phyloP scores from a whole-genome alignment of 30 jellyfish, hydroid and myxozoan genomes.

The Pelagia noctiluca region DNA sequence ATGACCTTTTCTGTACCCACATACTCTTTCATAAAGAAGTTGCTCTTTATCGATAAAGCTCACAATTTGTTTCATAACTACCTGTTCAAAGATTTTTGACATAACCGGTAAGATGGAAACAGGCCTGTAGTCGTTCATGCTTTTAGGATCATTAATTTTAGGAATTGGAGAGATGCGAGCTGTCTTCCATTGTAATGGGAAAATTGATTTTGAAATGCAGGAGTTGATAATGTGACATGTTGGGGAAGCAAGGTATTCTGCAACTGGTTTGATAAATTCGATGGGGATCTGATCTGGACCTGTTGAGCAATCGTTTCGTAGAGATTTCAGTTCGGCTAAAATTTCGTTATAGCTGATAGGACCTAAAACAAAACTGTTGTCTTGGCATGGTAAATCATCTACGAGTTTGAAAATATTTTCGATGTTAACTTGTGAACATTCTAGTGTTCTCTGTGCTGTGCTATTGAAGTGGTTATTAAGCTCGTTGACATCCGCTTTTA shows the following conservation, averaged over 20 bases:
- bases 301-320: slow-evolving; percentile 60
- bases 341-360: slow-evolving; percentile 38
- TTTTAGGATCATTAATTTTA: slow-evolving; percentile 42
- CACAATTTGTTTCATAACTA: slow-evolving; percentile 41
- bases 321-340: slow-evolving; percentile 42
- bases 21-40: slow-evolving; percentile 37
- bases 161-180: slow-evolving; percentile 63
- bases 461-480: slow-evolving; percentile 58
- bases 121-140: slow-evolving; percentile 63
- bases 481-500: slow-evolving; percentile 57
- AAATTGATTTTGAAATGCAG: slow-evolving; percentile 49
- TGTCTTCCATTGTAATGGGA: slow-evolving; percentile 60
- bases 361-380: slow-evolving; percentile 56
- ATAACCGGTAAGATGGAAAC: slow-evolving; percentile 63
- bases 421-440: slow-evolving; percentile 30
- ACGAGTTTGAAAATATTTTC: slow-evolving; percentile 43
- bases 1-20: slow-evolving; percentile 66
- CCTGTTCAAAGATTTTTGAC: slow-evolving; percentile 61
- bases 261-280: slow-evolving; percentile 64
- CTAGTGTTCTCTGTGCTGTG: slow-evolving; percentile 72
- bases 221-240: slow-evolving; percentile 42
- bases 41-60: slow-evolving; percentile 52
- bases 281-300: slow-evolving; percentile 58
- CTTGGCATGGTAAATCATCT: slow-evolving; percentile 32
- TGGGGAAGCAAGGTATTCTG: slow-evolving; percentile 69